Evolutionary conservation across 2,888 invertebrate species (phyloP).

Genomic region (Xylota sylvarum): DNA sequence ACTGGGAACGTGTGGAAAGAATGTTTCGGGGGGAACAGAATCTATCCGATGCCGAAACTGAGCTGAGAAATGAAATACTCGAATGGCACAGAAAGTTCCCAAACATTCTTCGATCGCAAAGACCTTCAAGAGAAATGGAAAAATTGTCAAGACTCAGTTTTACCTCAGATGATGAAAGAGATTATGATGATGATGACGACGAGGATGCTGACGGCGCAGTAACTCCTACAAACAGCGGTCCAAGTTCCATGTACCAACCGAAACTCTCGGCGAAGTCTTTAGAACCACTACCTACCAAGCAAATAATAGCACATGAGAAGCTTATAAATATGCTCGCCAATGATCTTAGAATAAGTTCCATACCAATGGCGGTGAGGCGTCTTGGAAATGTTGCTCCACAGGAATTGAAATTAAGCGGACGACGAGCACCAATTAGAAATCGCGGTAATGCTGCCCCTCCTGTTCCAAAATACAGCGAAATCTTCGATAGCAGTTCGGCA

Average conservation of each 20-base stretch:
- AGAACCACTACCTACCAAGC: conserved; percentile 64
- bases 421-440: conserved; percentile 36
- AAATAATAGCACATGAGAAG: conserved; percentile 67
- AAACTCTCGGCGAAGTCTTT: conserved; percentile 70
- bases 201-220: conserved; percentile 49
- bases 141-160: conserved; percentile 82
- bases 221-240: conserved; percentile 60
- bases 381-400: conserved; percentile 72
- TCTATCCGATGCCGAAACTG: conserved; percentile 80
- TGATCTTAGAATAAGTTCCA: conserved; percentile 80
- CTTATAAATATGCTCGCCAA: conserved; percentile 78
- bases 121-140: conserved; percentile 76
- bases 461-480: conserved; percentile 45
- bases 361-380: conserved; percentile 79
- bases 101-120: conserved; percentile 75
- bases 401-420: conserved; percentile 53
- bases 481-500: conserved; percentile 45
- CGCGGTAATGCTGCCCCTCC: conserved; percentile 41
- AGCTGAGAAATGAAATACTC: conserved; percentile 82
- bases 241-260: conserved; percentile 54
- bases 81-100: conserved; percentile 84
- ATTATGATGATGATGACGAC: conserved; percentile 79
- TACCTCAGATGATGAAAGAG: conserved; percentile 80
- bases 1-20: conserved; percentile 84
- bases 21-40: conserved; percentile 82